Conservation (phyloP, 2,888 invertebrate genomes). For the Linyphia triangularis region DNA sequence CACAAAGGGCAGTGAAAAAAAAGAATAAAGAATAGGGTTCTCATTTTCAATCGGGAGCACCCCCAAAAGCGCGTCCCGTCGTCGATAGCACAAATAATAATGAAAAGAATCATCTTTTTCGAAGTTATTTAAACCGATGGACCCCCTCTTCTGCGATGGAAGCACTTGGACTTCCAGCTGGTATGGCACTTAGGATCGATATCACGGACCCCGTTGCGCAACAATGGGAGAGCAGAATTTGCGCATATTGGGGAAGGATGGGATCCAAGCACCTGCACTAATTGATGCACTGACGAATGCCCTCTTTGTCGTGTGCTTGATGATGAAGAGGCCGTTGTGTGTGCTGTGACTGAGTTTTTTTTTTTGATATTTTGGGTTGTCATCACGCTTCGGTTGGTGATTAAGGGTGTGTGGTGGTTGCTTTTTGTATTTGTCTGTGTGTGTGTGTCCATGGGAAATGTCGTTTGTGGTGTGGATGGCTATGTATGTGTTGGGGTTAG, state of each 20-base stretch:
- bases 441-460: background rate
- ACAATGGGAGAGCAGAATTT: conserved; percentile 46
- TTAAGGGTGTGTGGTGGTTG: background rate
- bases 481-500: background rate
- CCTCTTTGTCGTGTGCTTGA: background rate
- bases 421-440: no score
- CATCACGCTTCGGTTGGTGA: conserved; percentile 6
- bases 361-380: background rate
- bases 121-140: conserved; percentile 71
- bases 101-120: conserved; percentile 5
- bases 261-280: conserved; percentile 47
- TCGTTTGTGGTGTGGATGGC: no score
- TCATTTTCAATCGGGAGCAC: conserved; percentile 46
- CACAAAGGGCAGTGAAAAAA: background rate
- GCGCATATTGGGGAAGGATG: background rate
- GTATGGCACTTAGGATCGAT: conserved; percentile 36
- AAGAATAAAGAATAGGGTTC: background rate
- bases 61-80: conserved; percentile 43
- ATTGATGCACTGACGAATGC: conserved; percentile 47
- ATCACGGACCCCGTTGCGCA: conserved; percentile 55
- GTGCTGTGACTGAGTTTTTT: conserved; percentile 10
- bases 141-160: background rate
- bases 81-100: conserved; percentile 24
- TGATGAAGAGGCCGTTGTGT: background rate
- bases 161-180: conserved; percentile 19